Percentiles rank a stretch among this genome's conserved stretches.
These are phyloP conservation scores for Sebastes kiyomatsui DNA, from an alignment of 2,797 vertebrate species.

Conservation along the genomic window DNA sequence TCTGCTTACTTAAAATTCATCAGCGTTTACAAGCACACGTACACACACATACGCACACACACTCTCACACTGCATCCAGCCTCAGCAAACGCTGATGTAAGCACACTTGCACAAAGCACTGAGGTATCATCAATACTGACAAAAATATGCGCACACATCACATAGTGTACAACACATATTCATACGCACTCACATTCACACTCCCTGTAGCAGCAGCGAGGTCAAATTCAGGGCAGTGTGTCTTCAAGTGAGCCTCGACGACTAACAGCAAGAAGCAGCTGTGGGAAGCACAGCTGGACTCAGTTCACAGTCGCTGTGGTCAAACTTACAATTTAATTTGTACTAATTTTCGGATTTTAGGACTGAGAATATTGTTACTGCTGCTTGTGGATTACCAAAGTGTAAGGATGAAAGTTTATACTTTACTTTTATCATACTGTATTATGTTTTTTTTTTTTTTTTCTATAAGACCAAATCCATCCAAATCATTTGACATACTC, in stretches of 20 bases:
- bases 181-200: background rate
- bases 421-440: background rate
- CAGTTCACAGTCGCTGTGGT: background rate
- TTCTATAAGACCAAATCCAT: background rate
- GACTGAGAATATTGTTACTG: background rate
- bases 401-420: background rate
- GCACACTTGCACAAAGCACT: constrained; percentile 13
- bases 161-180: constrained; percentile 6
- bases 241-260: constrained; percentile 10
- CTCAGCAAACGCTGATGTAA: constrained; percentile 23
- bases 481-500: background rate
- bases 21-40: background rate
- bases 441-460: background rate
- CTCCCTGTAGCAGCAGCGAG: background rate
- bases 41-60: background rate
- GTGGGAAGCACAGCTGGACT: constrained; percentile 35
- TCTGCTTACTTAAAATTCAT: constrained; percentile 44
- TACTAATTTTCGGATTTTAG: background rate
- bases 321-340: background rate
- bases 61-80: background rate
- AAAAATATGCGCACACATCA: constrained; percentile 29
- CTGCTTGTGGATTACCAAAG: background rate
- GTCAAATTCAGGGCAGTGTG: constrained; percentile 43
- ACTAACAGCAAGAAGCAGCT: constrained; percentile 38
- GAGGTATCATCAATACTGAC: constrained; percentile 28